These are phyloP conservation scores for Lucilia sericata DNA, from an alignment of 1,140 invertebrate genomes.

Conservation along the genomic window DNA sequence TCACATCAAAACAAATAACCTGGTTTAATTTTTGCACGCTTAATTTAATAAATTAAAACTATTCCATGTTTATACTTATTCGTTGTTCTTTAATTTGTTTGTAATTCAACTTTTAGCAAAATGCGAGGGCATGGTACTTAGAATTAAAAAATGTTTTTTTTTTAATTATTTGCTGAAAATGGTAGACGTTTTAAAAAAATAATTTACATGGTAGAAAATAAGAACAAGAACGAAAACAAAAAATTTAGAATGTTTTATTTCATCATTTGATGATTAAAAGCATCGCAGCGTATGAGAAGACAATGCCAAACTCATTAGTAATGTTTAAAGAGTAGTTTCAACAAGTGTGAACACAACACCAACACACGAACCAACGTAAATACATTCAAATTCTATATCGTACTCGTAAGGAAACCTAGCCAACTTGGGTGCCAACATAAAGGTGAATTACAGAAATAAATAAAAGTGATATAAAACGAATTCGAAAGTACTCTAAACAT, in stretches of 20 bases:
- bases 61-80: no score
- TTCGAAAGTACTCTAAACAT: no score
- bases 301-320: constrained; percentile 41
- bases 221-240: no score
- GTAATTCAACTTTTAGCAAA: background rate
- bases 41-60: no score
- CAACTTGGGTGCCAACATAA: background rate
- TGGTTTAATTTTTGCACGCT: no score
- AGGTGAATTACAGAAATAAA: background rate
- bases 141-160: background rate
- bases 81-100: background rate
- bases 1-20: no score
- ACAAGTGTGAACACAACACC: constrained; percentile 29
- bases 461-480: no score
- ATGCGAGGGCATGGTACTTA: background rate
- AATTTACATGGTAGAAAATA: background rate
- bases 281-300: constrained; percentile 20
- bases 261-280: constrained; percentile 19
- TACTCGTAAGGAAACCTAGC: no score
- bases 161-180: background rate
- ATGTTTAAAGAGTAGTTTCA: constrained; percentile 41
- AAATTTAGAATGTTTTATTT: background rate
- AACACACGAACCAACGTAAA: background rate
- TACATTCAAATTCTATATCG: no score
- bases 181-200: background rate